Conservation (phyloP, 2,797 vertebrate genomes). For the Oreochromis mossambicus region DNA sequence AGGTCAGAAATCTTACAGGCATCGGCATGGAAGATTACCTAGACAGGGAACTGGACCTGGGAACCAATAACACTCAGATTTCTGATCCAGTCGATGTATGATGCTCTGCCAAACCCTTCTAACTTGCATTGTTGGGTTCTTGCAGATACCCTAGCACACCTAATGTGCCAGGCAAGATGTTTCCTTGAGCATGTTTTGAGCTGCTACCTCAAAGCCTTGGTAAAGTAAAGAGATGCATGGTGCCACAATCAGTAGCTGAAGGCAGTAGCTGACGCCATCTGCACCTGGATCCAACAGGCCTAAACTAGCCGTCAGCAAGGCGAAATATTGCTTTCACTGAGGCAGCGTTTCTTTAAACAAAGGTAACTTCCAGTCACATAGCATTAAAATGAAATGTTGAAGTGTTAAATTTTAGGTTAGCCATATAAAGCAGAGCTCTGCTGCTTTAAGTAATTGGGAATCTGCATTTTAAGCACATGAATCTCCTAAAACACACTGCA, state of each 20-base stretch:
- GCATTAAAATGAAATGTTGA: neutral
- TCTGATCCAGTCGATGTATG: neutral
- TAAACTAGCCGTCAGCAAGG: neutral
- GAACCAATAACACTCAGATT: neutral
- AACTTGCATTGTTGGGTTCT: neutral
- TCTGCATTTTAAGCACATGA: neutral
- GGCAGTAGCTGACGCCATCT: neutral
- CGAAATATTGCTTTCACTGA: neutral
- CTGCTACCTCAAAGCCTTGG: neutral
- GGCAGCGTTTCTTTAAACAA: neutral
- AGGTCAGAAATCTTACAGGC: neutral
- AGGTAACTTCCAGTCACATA: neutral
- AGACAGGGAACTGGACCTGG: neutral
- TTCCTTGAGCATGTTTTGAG: neutral
- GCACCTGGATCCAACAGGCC: neutral
- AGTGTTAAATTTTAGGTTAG: neutral
- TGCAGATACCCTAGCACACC: neutral
- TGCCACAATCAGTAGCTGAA: neutral
- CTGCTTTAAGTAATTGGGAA: neutral
- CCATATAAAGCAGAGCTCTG: neutral
- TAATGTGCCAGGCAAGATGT: neutral
- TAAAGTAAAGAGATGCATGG: neutral
- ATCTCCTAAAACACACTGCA: neutral
- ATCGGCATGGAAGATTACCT: neutral
- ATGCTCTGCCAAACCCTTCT: neutral